Evolutionary conservation across 92 coral and sea anemone species (phyloP).

Genomic region (Porites lobata): DNA sequence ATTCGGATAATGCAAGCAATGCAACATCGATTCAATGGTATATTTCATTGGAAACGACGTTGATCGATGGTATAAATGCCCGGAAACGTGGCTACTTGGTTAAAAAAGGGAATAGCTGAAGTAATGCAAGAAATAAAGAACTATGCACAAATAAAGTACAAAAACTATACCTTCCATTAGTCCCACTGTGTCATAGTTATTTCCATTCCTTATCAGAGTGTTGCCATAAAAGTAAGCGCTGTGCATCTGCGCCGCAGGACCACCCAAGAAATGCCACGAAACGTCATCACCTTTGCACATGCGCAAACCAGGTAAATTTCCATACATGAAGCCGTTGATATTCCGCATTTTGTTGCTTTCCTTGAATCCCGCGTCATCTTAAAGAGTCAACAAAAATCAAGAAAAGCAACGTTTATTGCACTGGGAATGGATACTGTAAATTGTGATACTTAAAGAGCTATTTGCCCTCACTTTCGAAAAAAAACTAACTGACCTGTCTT

Average conservation of each 20-base stretch:
- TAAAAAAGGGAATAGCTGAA: neutral
- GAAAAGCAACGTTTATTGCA: neutral
- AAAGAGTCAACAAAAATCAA: neutral
- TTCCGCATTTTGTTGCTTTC: conserved; percentile 88
- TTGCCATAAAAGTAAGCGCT: conserved; percentile 87
- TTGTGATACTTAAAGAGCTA: too few species aligned
- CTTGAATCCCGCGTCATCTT: conserved; percentile 76
- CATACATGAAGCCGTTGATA: conserved; percentile 88
- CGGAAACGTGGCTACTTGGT: too few species aligned
- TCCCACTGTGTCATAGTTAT: conserved; percentile 84
- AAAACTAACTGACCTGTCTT: too few species aligned
- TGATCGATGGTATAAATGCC: too few species aligned
- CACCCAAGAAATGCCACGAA: conserved; percentile 97
- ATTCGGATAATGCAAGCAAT: too few species aligned
- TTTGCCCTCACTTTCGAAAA: too few species aligned
- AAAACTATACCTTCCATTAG: conserved; percentile 78
- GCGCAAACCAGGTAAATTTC: conserved; percentile 79
- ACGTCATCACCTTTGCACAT: conserved; percentile 88
- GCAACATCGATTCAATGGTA: too few species aligned
- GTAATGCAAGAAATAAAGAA: neutral
- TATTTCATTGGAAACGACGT: too few species aligned
- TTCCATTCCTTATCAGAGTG: conserved; percentile 80
- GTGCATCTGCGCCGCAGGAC: conserved; percentile 87
- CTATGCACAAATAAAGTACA: too few species aligned
- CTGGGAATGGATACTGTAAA: too few species aligned